phyloP scores from a whole-genome alignment of 2,888 invertebrate genomes.

The Lycocerus yunnanus region DNA sequence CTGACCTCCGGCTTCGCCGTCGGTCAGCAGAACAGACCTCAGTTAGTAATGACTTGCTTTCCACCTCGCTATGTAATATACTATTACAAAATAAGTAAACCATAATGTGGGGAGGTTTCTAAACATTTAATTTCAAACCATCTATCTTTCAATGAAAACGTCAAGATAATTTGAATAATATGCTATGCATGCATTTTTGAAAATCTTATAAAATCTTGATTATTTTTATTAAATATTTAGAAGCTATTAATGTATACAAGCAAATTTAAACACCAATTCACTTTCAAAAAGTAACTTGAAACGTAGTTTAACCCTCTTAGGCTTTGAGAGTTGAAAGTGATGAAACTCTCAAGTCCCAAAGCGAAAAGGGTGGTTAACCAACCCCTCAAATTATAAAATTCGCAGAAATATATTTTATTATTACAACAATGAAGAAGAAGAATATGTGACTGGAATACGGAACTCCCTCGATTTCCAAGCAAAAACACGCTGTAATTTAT shows the following conservation, averaged over 20 bases:
- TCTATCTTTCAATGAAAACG: neutral
- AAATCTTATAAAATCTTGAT: neutral
- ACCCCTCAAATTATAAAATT: conserved; percentile 6
- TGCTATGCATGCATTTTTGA: neutral
- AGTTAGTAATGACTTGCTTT: no score
- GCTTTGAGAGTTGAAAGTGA: neutral
- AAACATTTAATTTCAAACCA: neutral
- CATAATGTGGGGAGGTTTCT: no score
- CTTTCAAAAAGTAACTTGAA: neutral
- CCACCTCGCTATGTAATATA: no score
- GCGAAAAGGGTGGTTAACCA: conserved; percentile 4
- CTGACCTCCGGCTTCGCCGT: no score
- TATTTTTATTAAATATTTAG: neutral
- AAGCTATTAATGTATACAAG: neutral
- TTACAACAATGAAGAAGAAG: neutral
- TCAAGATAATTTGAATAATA: neutral
- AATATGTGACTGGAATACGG: neutral
- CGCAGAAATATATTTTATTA: neutral
- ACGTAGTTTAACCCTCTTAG: conserved; percentile 9
- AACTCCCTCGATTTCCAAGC: neutral
- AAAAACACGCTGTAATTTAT: neutral
- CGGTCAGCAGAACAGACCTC: no score
- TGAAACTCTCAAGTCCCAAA: conserved; percentile 1
- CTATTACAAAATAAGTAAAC: no score
- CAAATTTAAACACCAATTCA: neutral